Evolutionary conservation across 2,888 invertebrate genomes (phyloP).

Genomic region (Drosophila kuntzei): DNA sequence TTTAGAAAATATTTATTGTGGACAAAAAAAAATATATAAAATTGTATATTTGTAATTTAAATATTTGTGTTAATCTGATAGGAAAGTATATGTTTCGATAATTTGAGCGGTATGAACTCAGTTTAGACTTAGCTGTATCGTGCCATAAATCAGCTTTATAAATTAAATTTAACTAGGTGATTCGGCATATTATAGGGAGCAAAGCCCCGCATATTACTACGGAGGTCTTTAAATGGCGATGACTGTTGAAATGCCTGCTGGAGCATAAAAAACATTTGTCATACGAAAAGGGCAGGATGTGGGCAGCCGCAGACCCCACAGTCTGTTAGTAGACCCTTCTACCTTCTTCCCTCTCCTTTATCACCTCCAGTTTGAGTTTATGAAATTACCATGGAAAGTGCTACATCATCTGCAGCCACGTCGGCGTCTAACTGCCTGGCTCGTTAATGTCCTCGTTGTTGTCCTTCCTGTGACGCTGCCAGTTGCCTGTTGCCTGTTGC

Average conservation of each 20-base stretch:
- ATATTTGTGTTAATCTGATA: background rate
- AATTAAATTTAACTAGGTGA: slow-evolving; percentile 66
- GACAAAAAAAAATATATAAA: too few species aligned
- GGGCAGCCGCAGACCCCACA: slow-evolving; percentile 20
- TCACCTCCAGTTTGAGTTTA: slow-evolving; percentile 4
- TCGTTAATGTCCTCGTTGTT: slow-evolving; percentile 73
- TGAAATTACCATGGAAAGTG: slow-evolving; percentile 73
- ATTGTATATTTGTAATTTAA: too few species aligned
- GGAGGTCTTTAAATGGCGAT: slow-evolving; percentile 67
- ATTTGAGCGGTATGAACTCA: slow-evolving; percentile 7
- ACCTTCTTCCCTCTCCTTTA: background rate
- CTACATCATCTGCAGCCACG: slow-evolving; percentile 59
- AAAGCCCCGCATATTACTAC: slow-evolving; percentile 33
- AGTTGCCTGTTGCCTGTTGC: slow-evolving; percentile 32
- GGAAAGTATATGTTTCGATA: slow-evolving; percentile 24
- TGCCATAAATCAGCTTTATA: slow-evolving; percentile 58
- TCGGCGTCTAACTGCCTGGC: slow-evolving; percentile 75
- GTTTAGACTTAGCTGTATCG: slow-evolving; percentile 8
- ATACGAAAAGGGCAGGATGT: slow-evolving; percentile 40
- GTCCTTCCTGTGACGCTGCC: slow-evolving; percentile 35
- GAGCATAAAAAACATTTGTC: slow-evolving; percentile 71
- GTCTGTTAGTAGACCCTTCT: slow-evolving; percentile 2
- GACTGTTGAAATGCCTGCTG: slow-evolving; percentile 60
- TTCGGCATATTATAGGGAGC: slow-evolving; percentile 45
- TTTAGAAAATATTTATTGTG: too few species aligned